Conservation (phyloP, 92 coral and sea anemone genomes). For the Umimayanthus chanpuru region DNA sequence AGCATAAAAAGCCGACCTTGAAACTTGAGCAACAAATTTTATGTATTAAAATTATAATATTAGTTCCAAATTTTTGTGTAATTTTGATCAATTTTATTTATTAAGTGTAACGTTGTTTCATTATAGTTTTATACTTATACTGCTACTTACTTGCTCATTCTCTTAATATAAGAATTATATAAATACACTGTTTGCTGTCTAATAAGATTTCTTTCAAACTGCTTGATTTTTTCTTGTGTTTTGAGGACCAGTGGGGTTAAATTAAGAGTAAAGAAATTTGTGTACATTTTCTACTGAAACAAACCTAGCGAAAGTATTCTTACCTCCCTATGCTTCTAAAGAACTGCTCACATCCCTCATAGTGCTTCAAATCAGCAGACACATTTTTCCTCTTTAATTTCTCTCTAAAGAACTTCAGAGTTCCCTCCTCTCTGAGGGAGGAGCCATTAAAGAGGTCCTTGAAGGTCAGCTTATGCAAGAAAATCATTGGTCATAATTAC, state of each 20-base stretch:
- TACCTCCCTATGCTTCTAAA: conserved; percentile 27
- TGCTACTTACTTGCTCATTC: background rate
- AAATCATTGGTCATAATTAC: conserved; percentile 12
- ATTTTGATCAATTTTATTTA: background rate
- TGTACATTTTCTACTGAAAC: background rate
- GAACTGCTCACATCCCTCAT: conserved; percentile 41
- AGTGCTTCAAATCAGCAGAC: conserved; percentile 28
- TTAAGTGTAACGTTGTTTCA: background rate
- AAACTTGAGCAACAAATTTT: background rate
- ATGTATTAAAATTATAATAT: no score
- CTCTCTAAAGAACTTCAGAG: no score
- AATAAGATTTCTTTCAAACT: background rate
- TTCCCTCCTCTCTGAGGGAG: no score
- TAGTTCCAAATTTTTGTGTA: background rate
- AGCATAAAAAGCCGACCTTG: background rate
- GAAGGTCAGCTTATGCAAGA: background rate
- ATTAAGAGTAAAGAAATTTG: background rate
- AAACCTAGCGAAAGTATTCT: background rate
- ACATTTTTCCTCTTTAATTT: background rate
- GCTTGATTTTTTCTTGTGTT: background rate
- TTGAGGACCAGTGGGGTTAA: background rate
- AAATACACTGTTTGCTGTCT: background rate
- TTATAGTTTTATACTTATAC: background rate
- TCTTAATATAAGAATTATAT: background rate
- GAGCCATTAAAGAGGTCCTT: no score